Percentiles rank a stretch among this genome's conserved stretches.
These are phyloP conservation scores for rabbit (Oryctolagus cuniculus) DNA, from an alignment of 2,113 vertebrate species.

Conservation along the genomic window mOryCun1.1 NC_091432.1:121423501-121424000, in stretches of 20 bases:
- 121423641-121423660: not conserved
- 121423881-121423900: slow-evolving; percentile 67
- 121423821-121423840: slow-evolving; percentile 66
- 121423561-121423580: not conserved
- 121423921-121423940: slow-evolving; percentile 44
- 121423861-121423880: slow-evolving; percentile 57
- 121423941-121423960: not conserved
- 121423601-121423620: not conserved
- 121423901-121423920: slow-evolving; percentile 57
- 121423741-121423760: not conserved
- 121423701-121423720: not conserved
- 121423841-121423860: slow-evolving; percentile 66
- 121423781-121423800: slow-evolving; percentile 54
- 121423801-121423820: slow-evolving; percentile 6
- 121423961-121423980: slow-evolving; percentile 16
- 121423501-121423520: not conserved
- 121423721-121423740: not conserved
- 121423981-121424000: not conserved
- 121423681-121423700: not conserved
- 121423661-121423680: not conserved
- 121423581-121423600: not conserved
- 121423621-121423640: not conserved
- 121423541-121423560: not conserved
- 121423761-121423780: not conserved
- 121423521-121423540: not conserved